Base-by-base conservation (phyloP, 2,888 invertebrate genomes). In the Pachymerium ferrugineum region DNA sequence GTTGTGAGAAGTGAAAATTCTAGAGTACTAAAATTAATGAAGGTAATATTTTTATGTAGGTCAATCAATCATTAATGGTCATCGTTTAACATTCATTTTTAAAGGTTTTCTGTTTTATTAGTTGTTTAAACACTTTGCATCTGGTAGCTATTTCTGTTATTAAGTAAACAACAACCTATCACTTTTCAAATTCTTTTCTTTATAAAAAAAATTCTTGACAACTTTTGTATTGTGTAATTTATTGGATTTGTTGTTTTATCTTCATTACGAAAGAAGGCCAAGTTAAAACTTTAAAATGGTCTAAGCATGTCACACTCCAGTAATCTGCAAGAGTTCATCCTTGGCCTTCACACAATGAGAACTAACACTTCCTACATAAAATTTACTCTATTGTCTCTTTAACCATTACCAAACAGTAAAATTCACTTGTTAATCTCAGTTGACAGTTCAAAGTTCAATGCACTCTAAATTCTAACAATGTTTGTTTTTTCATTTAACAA, bases 231-330 rank as follows among this genome's bases (percentile, higher is more conserved):
- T n/a, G 22, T 22, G 16, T 54, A 54, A 54, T 22, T 54, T 47
- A 16, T 54, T 12, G 47, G 38, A 16, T 38, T 54, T 19, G 19
- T 19, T 22, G 47, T 54, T 54, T 54, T 54, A 19, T n/a, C 6
- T 54, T n/a, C n/a, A n/a, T n/a, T n/a, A n/a, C n/a, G 47, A 54
- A 54, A 54, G 6, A 54, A 54, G 47, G 47, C 47, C 47, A 54
- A 54, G 47, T 54, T 54, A 54, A 54, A 54, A 54, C 16, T 22
- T 54, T 19, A 8, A n/a, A 54, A 54, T 54, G 47, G 47, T 5
- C 47, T 12, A 54, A 54, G 16, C 47, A 19, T 54, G 47, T 54
- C 47, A 54, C 19, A 54, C 47, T 54, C 47, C 16, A 54, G 47
- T 54, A 54, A 54, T 54, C 16, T 10, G 1, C n/a, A n/a, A n/a